Conservation (phyloP, 2,113 vertebrate genomes). For the Progne subis region DNA sequence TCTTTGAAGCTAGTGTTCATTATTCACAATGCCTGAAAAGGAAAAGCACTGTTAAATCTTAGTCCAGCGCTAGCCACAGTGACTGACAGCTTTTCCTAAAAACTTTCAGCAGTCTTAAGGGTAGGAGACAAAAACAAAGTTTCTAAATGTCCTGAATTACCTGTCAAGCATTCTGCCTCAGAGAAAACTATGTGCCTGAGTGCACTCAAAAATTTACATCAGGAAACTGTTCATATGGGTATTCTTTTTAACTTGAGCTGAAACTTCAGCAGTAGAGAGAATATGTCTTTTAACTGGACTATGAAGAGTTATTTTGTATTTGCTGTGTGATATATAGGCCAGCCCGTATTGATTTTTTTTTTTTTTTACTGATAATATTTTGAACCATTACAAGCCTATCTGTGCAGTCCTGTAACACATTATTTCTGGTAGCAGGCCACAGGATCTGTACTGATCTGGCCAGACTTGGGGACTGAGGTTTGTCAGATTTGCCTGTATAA, state of each 20-base stretch:
- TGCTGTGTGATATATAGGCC: neutral
- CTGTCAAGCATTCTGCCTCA: neutral
- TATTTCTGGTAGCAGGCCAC: neutral
- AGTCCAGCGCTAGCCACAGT: neutral
- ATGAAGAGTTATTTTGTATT: neutral
- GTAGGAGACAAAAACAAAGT: neutral
- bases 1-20: neutral
- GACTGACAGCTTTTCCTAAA: neutral
- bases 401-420: accelerated
- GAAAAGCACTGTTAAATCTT: neutral
- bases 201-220: neutral
- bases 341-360: neutral
- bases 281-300: neutral
- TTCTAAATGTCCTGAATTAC: neutral
- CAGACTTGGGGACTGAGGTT: neutral
- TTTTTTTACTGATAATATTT: neutral
- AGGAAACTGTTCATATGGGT: neutral
- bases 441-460: neutral
- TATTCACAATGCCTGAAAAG: neutral
- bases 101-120: neutral
- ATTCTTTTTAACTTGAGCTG: neutral
- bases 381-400: neutral
- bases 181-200: neutral
- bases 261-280: neutral
- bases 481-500: neutral